Percentiles rank a stretch among this genome's conserved stretches.
Evolutionary conservation across 2,888 invertebrate genomes (phyloP).

Genomic region (Phengaris alcon): DNA sequence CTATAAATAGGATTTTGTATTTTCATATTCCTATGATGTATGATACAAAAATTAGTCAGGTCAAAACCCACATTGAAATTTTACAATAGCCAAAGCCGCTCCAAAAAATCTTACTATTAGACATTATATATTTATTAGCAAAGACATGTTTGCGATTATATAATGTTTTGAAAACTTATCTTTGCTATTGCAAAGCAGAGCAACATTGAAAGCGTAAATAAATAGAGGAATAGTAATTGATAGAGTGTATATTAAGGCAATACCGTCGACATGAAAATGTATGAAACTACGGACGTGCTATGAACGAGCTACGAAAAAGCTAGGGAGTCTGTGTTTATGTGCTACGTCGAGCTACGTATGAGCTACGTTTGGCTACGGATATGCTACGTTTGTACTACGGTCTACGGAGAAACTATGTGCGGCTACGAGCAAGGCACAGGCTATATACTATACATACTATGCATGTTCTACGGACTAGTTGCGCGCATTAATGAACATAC

Average conservation of each 20-base stretch:
- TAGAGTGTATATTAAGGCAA: slow-evolving; percentile 41
- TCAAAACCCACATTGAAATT: too few species aligned
- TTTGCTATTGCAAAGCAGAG: slow-evolving; percentile 4
- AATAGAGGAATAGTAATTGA: slow-evolving; percentile 39
- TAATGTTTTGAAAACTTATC: neutral
- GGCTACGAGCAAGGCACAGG: neutral
- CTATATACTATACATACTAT: neutral
- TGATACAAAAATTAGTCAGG: too few species aligned
- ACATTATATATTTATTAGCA: too few species aligned
- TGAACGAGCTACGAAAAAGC: slow-evolving; percentile 14
- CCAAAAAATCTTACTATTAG: neutral
- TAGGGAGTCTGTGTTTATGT: slow-evolving; percentile 14
- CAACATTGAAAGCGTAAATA: slow-evolving; percentile 5
- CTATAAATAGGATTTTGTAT: too few species aligned
- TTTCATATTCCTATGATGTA: too few species aligned
- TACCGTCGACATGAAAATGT: slow-evolving; percentile 20
- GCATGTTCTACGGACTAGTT: too few species aligned
- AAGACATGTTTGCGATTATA: slow-evolving; percentile 3
- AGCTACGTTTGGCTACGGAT: neutral
- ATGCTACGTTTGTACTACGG: neutral
- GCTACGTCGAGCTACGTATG: slow-evolving; percentile 1
- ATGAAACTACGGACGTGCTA: slow-evolving; percentile 17
- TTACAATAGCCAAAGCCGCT: too few species aligned
- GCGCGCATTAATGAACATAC: neutral
- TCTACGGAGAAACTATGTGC: neutral